Conservation (phyloP, 2,113 vertebrate species). For the Typhlomys cinereus region DNA sequence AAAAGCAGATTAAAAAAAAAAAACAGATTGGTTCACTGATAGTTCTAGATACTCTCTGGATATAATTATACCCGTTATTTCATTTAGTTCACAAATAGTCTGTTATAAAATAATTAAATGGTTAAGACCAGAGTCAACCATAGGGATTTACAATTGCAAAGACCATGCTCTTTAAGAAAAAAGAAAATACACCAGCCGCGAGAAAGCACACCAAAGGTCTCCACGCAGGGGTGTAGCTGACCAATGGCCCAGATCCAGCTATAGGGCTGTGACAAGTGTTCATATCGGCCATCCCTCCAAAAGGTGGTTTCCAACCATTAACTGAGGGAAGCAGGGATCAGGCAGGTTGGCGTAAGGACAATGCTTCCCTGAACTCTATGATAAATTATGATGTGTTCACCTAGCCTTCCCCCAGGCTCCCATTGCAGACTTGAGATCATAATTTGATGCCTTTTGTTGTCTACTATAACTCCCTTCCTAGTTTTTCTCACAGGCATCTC, state of each 20-base stretch:
- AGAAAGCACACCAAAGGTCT: not conserved
- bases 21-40: not conserved
- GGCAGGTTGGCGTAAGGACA: not conserved
- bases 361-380: not conserved
- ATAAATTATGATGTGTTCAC: not conserved
- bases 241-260: not conserved
- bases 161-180: not conserved
- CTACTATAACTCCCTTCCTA: not conserved
- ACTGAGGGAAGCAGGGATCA: not conserved
- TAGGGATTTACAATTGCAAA: constrained; percentile 43
- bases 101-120: constrained; percentile 37
- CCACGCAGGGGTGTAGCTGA: not conserved
- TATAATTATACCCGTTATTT: not conserved
- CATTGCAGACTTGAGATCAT: not conserved
- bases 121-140: not conserved
- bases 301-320: not conserved
- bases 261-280: not conserved
- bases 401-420: not conserved
- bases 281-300: not conserved
- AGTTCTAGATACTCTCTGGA: not conserved
- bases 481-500: not conserved
- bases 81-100: constrained; percentile 29
- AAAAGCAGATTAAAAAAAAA: not conserved
- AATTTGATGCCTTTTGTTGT: not conserved
- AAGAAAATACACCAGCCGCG: not conserved